phyloP scores from a whole-genome alignment of 2,797 vertebrate genomes.

The Megalops cyprinoides region DNA sequence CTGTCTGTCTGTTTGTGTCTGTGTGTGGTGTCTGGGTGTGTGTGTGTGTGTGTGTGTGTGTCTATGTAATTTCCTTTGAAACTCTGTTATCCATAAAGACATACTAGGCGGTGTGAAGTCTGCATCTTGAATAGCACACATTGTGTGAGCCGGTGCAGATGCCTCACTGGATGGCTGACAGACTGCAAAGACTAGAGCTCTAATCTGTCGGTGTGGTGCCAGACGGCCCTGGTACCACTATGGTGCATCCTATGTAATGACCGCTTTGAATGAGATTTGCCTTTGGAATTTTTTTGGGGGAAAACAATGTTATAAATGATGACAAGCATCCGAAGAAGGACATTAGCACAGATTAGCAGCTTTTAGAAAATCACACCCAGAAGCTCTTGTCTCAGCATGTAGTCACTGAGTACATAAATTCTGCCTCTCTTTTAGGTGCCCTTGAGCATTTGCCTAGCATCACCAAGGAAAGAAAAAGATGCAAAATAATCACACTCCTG shows the following conservation, averaged over 20 bases:
- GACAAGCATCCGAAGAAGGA: too few relatives aligned
- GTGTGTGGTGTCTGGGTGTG: too few relatives aligned
- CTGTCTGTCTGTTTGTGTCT: too few relatives aligned
- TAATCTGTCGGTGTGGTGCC: neutral
- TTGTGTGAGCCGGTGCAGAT: neutral
- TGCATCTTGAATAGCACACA: neutral
- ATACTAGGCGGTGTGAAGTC: neutral
- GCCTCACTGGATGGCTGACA: neutral
- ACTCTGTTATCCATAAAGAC: neutral
- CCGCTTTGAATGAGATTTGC: neutral
- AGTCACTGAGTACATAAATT: neutral
- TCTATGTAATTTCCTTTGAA: neutral
- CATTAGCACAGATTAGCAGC: too few relatives aligned
- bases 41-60: too few relatives aligned
- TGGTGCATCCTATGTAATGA: neutral
- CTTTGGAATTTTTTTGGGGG: neutral
- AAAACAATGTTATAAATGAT: neutral
- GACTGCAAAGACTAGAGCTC: neutral
- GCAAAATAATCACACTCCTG: constrained; percentile 6
- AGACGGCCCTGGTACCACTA: neutral
- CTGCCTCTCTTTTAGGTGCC: too few relatives aligned
- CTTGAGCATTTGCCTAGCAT: too few relatives aligned
- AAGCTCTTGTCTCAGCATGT: too few relatives aligned
- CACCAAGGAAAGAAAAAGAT: too few relatives aligned
- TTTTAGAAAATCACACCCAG: too few relatives aligned